A percentile compares a stretch with the other conserved stretches of the same genome.
phyloP scores from a whole-genome alignment of 1,140 invertebrate species.

The Argopecten irradians region DNA sequence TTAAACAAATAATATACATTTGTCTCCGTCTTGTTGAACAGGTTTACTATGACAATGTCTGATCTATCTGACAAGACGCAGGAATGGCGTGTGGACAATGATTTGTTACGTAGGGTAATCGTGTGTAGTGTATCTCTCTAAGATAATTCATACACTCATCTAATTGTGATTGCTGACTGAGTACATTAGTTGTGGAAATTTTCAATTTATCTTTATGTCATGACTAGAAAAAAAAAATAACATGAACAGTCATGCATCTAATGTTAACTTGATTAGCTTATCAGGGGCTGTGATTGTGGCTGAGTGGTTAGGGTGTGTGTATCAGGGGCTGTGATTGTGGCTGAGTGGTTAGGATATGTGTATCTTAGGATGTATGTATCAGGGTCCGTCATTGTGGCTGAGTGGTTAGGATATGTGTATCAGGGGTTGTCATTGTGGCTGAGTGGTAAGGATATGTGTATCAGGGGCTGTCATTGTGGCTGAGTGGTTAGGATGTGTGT shows the following conservation, averaged over 20 bases:
- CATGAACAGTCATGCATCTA: background rate
- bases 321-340: too few species aligned
- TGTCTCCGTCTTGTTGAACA: background rate
- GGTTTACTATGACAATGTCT: background rate
- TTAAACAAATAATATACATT: constrained; percentile 23
- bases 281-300: too few species aligned
- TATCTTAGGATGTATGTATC: too few species aligned
- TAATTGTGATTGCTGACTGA: background rate
- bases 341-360: too few species aligned
- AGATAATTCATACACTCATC: background rate
- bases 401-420: too few species aligned
- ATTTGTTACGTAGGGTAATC: background rate
- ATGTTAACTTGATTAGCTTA: too few species aligned
- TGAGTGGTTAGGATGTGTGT: too few species aligned
- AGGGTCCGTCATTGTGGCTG: too few species aligned
- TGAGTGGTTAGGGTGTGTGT: too few species aligned
- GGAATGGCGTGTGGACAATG: background rate
- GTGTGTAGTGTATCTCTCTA: background rate
- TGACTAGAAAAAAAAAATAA: background rate
- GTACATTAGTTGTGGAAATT: background rate
- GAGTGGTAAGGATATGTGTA: too few species aligned
- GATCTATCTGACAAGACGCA: background rate
- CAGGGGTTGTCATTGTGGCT: too few species aligned
- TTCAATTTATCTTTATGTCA: background rate
- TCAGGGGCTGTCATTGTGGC: too few species aligned